Evolutionary conservation across 1,140 invertebrate genomes (phyloP).

Genomic region (Trichonephila clavipes): DNA sequence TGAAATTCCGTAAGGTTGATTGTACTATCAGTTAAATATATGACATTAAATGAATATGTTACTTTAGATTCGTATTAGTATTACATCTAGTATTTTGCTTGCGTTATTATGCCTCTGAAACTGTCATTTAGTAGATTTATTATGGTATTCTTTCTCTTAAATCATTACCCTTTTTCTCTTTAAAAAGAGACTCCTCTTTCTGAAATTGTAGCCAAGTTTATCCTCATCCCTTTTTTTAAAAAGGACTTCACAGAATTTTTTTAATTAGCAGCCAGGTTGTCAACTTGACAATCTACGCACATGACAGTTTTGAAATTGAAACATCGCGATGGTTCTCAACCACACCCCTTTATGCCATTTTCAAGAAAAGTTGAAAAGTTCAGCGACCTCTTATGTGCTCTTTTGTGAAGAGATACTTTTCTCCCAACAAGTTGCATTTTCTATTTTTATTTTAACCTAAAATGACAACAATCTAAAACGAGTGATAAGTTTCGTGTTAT

Average conservation of each 20-base stretch:
- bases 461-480: not conserved
- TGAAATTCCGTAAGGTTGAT: too few relatives aligned
- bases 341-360: not conserved
- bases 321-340: not conserved
- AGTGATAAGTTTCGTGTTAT: not conserved
- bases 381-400: not conserved
- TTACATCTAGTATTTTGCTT: not conserved
- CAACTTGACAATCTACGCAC: not conserved
- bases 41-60: too few relatives aligned
- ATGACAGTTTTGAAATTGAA: constrained; percentile 47
- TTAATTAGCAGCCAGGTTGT: not conserved
- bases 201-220: not conserved
- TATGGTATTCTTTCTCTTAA: not conserved
- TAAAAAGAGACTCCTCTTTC: not conserved
- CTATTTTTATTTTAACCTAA: not conserved
- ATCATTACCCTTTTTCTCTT: not conserved
- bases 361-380: not conserved
- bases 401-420: constrained; percentile 6
- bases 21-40: too few relatives aligned
- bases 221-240: not conserved
- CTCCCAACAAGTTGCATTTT: not conserved
- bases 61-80: not conserved
- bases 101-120: not conserved
- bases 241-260: not conserved
- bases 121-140: not conserved